Evolutionary conservation across 2,797 vertebrate species (phyloP).

Genomic region (Peromyscus aztecus): DNA sequence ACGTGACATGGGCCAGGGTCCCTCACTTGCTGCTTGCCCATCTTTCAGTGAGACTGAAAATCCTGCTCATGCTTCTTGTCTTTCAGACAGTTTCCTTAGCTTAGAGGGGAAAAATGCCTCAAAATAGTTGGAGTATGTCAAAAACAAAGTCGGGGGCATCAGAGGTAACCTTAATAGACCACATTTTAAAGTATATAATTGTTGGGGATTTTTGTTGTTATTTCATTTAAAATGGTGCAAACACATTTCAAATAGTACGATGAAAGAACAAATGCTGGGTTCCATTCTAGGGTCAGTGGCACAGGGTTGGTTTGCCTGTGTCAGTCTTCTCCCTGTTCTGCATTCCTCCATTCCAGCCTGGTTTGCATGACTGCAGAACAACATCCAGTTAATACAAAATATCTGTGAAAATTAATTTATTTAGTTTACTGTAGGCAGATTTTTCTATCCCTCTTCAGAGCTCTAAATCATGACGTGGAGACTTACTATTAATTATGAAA

Average conservation of each 20-base stretch:
- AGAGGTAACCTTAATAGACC: constrained; percentile 21
- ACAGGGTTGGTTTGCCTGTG: constrained; percentile 17
- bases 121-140: not conserved
- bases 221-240: constrained; percentile 38
- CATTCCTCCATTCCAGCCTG: not conserved
- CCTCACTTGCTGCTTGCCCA: not conserved
- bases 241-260: constrained; percentile 24
- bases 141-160: not conserved
- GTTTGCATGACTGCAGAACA: constrained; percentile 21
- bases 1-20: not conserved
- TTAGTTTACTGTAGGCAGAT: not conserved
- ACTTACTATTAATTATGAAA: not conserved
- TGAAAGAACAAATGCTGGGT: constrained; percentile 16
- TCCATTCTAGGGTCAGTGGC: constrained; percentile 28
- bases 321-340: not conserved
- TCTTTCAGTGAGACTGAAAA: not conserved
- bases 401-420: constrained; percentile 22
- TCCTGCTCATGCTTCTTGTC: not conserved
- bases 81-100: constrained; percentile 19
- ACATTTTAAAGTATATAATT: not conserved
- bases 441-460: not conserved
- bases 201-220: not conserved
- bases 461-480: not conserved
- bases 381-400: constrained; percentile 9
- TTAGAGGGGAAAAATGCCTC: constrained; percentile 14